Percentiles rank a stretch among this genome's conserved stretches.
Conservation (phyloP, 2,797 vertebrate genomes). For the Lepilemur ruficaudatus region DNA sequence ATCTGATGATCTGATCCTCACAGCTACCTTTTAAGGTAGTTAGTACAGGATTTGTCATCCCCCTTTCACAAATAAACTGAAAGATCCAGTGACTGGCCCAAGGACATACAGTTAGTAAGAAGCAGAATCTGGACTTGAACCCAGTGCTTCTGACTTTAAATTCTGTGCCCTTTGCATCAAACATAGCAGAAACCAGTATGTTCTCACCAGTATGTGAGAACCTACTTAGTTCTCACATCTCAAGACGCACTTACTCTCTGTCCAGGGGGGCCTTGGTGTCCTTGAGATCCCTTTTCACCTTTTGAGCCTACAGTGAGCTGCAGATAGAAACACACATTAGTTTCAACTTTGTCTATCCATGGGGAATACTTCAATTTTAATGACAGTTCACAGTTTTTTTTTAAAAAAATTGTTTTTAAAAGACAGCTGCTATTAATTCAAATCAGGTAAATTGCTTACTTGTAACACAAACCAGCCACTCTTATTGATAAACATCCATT, state of each 20-base stretch:
- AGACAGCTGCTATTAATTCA: background rate
- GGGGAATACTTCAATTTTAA: background rate
- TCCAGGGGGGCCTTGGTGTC: constrained; percentile 53
- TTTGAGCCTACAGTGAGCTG: constrained; percentile 37
- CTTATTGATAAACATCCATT: background rate
- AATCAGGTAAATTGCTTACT: background rate
- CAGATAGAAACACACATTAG: background rate
- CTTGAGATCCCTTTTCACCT: constrained; percentile 37
- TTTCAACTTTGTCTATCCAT: background rate
- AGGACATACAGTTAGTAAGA: background rate
- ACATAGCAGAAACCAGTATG: background rate
- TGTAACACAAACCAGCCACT: background rate
- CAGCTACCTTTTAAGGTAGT: background rate
- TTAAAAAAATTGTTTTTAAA: background rate
- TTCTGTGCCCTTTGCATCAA: background rate
- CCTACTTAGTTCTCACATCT: background rate
- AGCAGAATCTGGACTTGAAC: background rate
- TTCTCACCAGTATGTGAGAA: too few species aligned
- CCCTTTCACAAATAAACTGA: background rate
- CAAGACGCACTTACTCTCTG: constrained; percentile 55
- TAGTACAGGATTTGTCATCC: background rate
- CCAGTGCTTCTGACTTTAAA: background rate
- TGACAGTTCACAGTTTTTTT: background rate
- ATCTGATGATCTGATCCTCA: background rate
- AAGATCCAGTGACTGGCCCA: background rate